Evolutionary conservation across 1,140 invertebrate genomes (phyloP).

Genomic region (Aphis gossypii): DNA sequence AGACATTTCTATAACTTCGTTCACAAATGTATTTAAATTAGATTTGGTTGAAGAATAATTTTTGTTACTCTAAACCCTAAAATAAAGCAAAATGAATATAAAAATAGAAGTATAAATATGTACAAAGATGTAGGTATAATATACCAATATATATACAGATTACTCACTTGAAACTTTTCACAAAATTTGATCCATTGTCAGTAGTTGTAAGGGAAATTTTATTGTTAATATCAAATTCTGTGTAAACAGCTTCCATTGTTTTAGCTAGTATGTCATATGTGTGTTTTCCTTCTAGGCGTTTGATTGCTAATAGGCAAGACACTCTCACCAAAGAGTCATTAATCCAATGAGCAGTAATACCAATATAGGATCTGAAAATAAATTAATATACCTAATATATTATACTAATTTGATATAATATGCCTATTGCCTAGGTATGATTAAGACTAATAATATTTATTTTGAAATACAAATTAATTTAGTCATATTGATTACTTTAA

Average conservation of each 20-base stretch:
- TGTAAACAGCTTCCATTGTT: not conserved
- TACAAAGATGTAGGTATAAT: no score
- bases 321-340: not conserved
- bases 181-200: not conserved
- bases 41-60: not conserved
- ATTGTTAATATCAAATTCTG: constrained; percentile 12
- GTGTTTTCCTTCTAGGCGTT: not conserved
- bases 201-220: not conserved
- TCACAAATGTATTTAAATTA: not conserved
- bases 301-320: not conserved
- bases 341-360: no score
- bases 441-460: no score
- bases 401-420: no score
- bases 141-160: no score
- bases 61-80: not conserved
- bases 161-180: constrained; percentile 3
- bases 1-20: not conserved
- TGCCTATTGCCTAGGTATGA: no score
- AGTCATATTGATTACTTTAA: no score
- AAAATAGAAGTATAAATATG: no score
- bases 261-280: not conserved
- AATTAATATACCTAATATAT: no score
- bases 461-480: no score
- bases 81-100: not conserved
- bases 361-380: no score